Percentiles rank a stretch among this genome's conserved stretches.
phyloP scores from a whole-genome alignment of 2,888 invertebrate genomes.

The Coelogynopora nodosa region DNA sequence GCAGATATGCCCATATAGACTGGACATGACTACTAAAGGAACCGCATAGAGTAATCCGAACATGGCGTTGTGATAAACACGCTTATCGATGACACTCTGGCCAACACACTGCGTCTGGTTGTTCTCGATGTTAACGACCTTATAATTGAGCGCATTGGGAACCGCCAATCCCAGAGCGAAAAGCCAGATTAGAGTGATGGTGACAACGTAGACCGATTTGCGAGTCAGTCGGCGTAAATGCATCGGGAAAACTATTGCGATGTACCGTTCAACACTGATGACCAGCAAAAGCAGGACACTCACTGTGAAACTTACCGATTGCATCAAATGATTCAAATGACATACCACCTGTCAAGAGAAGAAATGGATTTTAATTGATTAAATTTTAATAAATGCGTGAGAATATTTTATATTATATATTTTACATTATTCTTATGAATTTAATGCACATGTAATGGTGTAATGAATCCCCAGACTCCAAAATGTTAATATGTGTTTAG shows the following conservation, averaged over 20 bases:
- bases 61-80: constrained; percentile 38
- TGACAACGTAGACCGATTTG: constrained; percentile 36
- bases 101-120: not conserved
- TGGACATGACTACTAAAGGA: constrained; percentile 39
- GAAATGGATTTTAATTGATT: not conserved
- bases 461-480: too few species aligned
- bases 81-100: constrained; percentile 32
- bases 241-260: constrained; percentile 43
- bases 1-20: constrained; percentile 40
- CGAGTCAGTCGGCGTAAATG: not conserved
- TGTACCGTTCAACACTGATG: constrained; percentile 44
- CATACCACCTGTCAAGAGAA: constrained; percentile 38
- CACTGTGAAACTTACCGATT: constrained; percentile 36
- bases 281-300: constrained; percentile 41
- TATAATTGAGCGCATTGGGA: constrained; percentile 42
- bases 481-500: too few species aligned
- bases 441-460: too few species aligned
- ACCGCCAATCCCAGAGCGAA: constrained; percentile 38
- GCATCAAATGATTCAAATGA: constrained; percentile 42
- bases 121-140: constrained; percentile 11
- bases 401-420: too few species aligned
- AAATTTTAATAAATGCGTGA: not conserved
- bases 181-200: constrained; percentile 33
- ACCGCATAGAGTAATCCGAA: constrained; percentile 38
- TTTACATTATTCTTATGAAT: too few species aligned